phyloP scores from a whole-genome alignment of 2,113 vertebrate species.

The Neodon shergylaensis region DNA sequence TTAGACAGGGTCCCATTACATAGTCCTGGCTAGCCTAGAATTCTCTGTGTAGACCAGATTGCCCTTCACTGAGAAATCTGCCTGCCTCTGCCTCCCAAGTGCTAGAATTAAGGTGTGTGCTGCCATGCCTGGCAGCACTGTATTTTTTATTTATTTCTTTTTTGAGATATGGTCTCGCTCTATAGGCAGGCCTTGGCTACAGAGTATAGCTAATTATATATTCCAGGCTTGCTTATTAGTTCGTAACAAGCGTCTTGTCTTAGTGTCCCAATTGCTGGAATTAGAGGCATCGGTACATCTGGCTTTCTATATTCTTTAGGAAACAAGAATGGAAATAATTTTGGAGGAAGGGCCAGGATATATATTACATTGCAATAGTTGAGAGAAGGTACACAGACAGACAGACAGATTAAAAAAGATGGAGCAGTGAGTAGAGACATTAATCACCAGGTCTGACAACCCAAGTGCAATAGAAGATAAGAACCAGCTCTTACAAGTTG shows the following conservation, averaged over 20 bases:
- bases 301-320: neutral
- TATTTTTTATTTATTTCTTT: neutral
- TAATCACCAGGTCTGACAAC: neutral
- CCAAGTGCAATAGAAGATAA: neutral
- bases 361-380: slow-evolving; percentile 35
- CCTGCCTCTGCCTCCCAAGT: neutral
- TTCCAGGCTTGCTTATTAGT: neutral
- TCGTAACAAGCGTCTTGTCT: neutral
- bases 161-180: neutral
- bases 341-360: neutral
- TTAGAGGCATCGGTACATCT: neutral
- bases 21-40: neutral
- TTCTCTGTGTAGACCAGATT: neutral
- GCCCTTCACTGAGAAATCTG: neutral
- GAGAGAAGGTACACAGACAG: neutral
- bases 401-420: neutral
- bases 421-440: neutral
- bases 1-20: neutral
- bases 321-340: slow-evolving; percentile 2
- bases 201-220: neutral
- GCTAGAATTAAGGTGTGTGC: neutral
- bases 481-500: neutral
- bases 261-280: neutral
- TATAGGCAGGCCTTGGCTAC: neutral
- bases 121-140: neutral